Base-by-base conservation (phyloP, 2,113 vertebrate species). In the Lophochroa leadbeateri region DNA sequence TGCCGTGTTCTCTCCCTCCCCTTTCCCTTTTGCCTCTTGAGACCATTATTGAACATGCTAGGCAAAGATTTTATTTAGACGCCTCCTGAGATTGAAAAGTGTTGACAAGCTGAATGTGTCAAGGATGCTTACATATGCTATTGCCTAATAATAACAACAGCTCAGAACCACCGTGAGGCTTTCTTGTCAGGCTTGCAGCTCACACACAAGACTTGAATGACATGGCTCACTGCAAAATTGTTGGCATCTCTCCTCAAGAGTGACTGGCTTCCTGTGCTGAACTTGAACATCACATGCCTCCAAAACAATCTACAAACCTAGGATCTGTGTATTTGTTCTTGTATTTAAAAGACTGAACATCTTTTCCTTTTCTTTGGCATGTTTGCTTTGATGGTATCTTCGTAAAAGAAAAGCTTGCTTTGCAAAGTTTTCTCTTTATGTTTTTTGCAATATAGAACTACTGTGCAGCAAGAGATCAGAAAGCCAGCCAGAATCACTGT, bases 91-190 rank as follows among this genome's bases (percentile, higher is more conserved):
- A 82, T 14, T 96, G 84, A 91, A 96, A 95, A 80, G 80, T 83
- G 86, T 75, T 96, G 95, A 96, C 94, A 96, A 95, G 67, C 44
- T 77, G 55, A 58, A 46, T 74, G 90, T 96, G 86, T 91, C 75
- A 64, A 78, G 92, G 79, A 95, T 88, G 57, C 53, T 90, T 81
- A 72, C 88, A 74, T 28, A 25, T 75, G 83, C 90, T 79, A 33
- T 57, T 87, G 92, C 75, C 88, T 94, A 88, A 86, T 94, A 96
- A 95, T 43, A 90, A 46, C 39, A 69, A 41, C 83, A 77, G 23
- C 83, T 95, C 39, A 43, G 72, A 86, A 79, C 65, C 80, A 61
- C 74, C 3, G 3, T 43, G 64, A 70, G 61, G 69, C 80, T 60
- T 69, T 92, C 78, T 35, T 58, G 80, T 77, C 35, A 82, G 80